These are phyloP conservation scores for Synanceia verrucosa DNA, from an alignment of 2,797 vertebrate species.

Conservation along the genomic window DNA sequence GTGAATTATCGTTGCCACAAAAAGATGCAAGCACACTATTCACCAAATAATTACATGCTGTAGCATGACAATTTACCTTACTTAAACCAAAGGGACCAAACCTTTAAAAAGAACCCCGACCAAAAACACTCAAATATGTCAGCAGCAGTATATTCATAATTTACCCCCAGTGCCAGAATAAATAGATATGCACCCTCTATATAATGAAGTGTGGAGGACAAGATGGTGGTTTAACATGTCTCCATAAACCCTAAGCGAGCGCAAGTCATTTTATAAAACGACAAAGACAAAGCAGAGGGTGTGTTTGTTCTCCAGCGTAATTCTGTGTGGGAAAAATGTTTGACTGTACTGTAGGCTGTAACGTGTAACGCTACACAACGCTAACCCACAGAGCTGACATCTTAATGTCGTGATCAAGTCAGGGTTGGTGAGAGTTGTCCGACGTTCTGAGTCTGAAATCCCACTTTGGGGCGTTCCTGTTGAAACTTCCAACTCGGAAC, in stretches of 20 bases:
- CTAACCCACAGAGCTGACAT: too few relatives aligned
- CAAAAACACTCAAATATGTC: background rate
- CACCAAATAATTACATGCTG: background rate
- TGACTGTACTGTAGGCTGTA: too few relatives aligned
- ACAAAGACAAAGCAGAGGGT: too few relatives aligned
- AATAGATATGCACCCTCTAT: background rate
- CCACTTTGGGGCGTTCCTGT: too few relatives aligned
- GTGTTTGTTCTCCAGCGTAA: too few relatives aligned
- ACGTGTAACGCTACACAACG: too few relatives aligned
- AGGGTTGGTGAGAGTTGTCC: too few relatives aligned
- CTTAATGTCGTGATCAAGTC: too few relatives aligned
- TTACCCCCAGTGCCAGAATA: background rate
- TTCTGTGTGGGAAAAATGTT: too few relatives aligned
- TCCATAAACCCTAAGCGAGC: background rate
- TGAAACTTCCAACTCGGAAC: too few relatives aligned
- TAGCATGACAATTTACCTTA: background rate
- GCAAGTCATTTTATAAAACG: too few relatives aligned
- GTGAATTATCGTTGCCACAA: background rate
- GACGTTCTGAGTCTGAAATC: too few relatives aligned
- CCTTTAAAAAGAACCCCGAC: background rate
- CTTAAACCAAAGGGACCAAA: background rate
- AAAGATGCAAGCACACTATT: background rate
- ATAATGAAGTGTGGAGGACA: background rate
- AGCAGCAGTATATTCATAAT: background rate
- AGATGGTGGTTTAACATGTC: background rate